Conservation (phyloP, 2,797 vertebrate genomes). For the Propithecus perrieri region DNA sequence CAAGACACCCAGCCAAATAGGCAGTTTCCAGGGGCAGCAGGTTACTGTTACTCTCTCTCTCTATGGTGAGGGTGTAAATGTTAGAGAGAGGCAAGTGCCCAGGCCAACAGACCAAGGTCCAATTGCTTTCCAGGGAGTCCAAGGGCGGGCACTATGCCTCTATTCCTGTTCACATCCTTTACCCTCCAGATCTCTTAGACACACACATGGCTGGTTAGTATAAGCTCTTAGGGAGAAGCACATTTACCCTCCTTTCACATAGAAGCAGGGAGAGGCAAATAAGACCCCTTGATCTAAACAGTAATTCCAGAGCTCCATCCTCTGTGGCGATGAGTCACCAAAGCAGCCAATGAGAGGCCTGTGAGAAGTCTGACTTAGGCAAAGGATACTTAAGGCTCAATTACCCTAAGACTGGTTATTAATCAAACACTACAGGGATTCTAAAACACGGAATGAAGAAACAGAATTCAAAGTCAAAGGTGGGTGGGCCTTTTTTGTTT, state of each 20-base stretch:
- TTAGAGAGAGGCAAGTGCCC: slow-evolving; percentile 60
- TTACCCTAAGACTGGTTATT: slow-evolving; percentile 65
- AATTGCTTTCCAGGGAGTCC: slow-evolving; percentile 65
- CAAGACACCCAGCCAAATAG: slow-evolving; percentile 69
- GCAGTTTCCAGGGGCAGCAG: slow-evolving; percentile 72
- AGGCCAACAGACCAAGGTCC: slow-evolving; percentile 42
- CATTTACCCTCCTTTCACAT: not conserved
- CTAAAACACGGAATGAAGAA: slow-evolving; percentile 70
- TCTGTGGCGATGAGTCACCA: not conserved
- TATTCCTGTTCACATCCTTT: slow-evolving; percentile 2
- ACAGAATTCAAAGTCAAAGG: slow-evolving; percentile 82
- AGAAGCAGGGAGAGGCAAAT: not conserved
- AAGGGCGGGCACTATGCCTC: not conserved
- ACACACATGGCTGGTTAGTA: not conserved
- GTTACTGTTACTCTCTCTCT: slow-evolving; percentile 66
- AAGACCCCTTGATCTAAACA: slow-evolving; percentile 55
- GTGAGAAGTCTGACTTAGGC: slow-evolving; percentile 53
- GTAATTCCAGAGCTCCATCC: not conserved
- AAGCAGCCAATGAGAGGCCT: slow-evolving; percentile 32
- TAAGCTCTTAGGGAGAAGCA: not conserved
- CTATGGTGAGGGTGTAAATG: slow-evolving; percentile 57
- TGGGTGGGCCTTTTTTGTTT: slow-evolving; percentile 83
- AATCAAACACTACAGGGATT: slow-evolving; percentile 73
- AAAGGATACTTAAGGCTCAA: slow-evolving; percentile 69
- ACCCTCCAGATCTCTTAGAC: not conserved